phyloP scores from a whole-genome alignment of 2,113 vertebrate species.

The Setophaga petechia region DNA sequence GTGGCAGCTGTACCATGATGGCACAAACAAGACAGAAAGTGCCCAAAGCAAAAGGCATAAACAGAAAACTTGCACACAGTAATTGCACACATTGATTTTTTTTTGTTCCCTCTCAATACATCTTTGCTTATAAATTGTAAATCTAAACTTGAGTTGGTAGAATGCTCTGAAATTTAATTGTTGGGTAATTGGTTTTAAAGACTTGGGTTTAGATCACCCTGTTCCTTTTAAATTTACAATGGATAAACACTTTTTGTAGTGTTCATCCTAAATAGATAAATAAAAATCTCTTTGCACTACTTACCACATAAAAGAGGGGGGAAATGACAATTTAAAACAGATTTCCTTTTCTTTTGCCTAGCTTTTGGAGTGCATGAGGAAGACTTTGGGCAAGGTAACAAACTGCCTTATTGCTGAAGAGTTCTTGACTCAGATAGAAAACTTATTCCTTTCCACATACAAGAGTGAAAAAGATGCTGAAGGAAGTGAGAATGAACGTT shows the following conservation, averaged over 20 bases:
- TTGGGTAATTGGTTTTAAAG: neutral
- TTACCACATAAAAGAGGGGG: neutral
- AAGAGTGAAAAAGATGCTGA: conserved; percentile 69
- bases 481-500: conserved; percentile 21
- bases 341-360: conserved; percentile 55
- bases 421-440: conserved; percentile 88
- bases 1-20: neutral
- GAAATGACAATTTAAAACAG: neutral
- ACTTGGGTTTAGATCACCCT: neutral
- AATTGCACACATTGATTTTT: neutral
- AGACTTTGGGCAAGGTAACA: conserved; percentile 82
- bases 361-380: conserved; percentile 91
- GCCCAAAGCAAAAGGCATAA: neutral
- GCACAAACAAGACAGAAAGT: neutral
- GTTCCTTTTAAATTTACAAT: neutral
- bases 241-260: neutral
- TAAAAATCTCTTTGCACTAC: neutral
- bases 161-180: neutral
- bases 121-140: neutral
- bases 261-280: neutral
- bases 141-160: neutral
- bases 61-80: neutral
- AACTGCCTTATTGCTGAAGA: conserved; percentile 83
- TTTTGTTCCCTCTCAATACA: neutral
- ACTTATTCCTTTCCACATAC: conserved; percentile 85